Evolutionary conservation across 2,888 invertebrate genomes (phyloP), one percentile per base, ranked within the genome.

Genomic region (Cantharis nigra): DNA sequence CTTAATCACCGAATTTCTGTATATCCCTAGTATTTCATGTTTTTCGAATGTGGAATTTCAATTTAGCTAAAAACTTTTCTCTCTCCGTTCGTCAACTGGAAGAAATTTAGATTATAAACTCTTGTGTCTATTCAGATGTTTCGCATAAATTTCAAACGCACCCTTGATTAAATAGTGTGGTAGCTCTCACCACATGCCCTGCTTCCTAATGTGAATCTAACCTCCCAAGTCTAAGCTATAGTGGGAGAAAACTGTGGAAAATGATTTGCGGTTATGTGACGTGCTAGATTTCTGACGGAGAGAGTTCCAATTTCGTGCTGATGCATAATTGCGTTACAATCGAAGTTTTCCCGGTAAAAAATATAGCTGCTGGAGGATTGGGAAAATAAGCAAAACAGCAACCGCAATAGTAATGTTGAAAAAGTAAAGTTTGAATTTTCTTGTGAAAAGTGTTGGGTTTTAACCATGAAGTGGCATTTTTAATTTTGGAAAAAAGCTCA

Each of bases 401-500:
- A 30, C 4, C 4, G n/a, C 1, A 33, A 13, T 13, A 5, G 3
- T 33, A n/a, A 20, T 13, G n/a, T 33, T n/a, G 2, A n/a, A 7
- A n/a, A n/a, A n/a, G 49, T 49, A n/a, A 49, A 49, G 49, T 49
- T n/a, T 49, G 4, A n/a, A 49, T 49, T 49, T 49, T 49, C 7
- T n/a, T 2, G 49, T 9, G 49, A n/a, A 49, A 49, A 49, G 49
- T 49, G 49, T 49, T 49, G n/a, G 49, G 49, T 49, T 49, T 49
- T 49, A 49, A 49, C 49, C 49, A n/a, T 49, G 7, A 49, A 49
- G 49, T 49, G 49, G 49, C n/a, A 23, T 23, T 30, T 74, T 74
- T 74, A 77, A 74, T 71, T 78, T 30, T 28, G 30, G 49, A 75
- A 78, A 78, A 78, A 75, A 64, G 69, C 65, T 18, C 75, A 75